Evolutionary conservation across 2,113 vertebrate species (phyloP).

Genomic region (Sebastes schlegelii): DNA sequence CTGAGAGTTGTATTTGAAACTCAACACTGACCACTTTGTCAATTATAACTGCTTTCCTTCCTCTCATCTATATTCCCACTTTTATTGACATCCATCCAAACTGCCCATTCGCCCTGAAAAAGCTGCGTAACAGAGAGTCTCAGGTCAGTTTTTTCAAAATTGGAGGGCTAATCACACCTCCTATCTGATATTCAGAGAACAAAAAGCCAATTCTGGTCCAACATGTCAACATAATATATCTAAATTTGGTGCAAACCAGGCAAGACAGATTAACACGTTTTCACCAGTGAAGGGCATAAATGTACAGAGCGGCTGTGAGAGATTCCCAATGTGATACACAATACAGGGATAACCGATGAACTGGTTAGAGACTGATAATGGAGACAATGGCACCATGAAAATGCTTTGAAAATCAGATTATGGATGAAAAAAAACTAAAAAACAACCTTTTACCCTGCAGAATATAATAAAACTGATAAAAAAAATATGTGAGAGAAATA

Average conservation of each 20-base stretch:
- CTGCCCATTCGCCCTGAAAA: background rate
- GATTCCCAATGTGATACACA: background rate
- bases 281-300: background rate
- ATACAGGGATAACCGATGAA: background rate
- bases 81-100: background rate
- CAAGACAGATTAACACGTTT: background rate
- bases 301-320: background rate
- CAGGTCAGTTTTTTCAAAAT: background rate
- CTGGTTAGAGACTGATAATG: conserved; percentile 17
- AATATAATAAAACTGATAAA: conserved; percentile 37
- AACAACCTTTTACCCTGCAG: conserved; percentile 6
- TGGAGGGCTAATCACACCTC: background rate
- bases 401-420: conserved; percentile 51
- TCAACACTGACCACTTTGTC: background rate
- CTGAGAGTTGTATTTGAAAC: background rate
- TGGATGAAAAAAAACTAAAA: conserved; percentile 9
- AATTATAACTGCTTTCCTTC: conserved; percentile 2
- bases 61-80: background rate
- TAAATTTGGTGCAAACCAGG: background rate
- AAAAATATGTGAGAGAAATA: conserved; percentile 11
- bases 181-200: background rate
- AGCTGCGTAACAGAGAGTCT: conserved; percentile 6
- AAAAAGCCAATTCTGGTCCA: background rate
- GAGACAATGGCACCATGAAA: conserved; percentile 1
- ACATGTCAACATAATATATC: background rate